A percentile compares a stretch with the other conserved stretches of the same genome.
These are phyloP conservation scores for Platyrinchus mystaceus DNA, from an alignment of 2,797 vertebrate species.

Conservation along the genomic window DNA sequence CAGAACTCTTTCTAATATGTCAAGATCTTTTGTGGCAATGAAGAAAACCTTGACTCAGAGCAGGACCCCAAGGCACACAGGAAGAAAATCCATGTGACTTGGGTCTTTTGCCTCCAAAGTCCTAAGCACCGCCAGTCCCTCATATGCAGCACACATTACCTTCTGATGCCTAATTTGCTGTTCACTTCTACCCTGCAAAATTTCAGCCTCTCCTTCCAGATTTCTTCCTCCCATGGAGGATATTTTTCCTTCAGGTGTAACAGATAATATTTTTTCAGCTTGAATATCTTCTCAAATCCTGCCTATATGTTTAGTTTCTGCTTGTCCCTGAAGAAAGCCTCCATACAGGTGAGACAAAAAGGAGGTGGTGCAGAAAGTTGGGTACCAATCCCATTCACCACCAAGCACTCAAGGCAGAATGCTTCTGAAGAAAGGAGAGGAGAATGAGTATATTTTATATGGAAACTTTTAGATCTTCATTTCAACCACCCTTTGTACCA, in stretches of 20 bases:
- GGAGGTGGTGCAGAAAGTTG: background rate
- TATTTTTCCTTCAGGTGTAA: background rate
- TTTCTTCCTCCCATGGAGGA: background rate
- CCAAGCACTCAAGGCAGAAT: background rate
- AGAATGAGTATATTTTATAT: background rate
- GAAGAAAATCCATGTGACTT: background rate
- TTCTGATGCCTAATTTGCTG: background rate
- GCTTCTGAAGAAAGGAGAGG: background rate
- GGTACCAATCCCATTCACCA: background rate
- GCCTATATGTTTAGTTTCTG: background rate
- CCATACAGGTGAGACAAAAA: background rate
- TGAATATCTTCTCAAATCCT: background rate
- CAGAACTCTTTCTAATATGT: conserved; percentile 33
- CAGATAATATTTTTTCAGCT: conserved; percentile 13
- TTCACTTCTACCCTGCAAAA: background rate
- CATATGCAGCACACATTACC: rapidly evolving
- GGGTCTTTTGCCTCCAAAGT: background rate
- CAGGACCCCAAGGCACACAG: background rate
- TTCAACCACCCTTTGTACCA: background rate
- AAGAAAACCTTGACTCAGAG: background rate
- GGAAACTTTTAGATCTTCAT: background rate
- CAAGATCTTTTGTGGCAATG: conserved; percentile 25
- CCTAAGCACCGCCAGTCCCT: background rate
- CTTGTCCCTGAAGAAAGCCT: background rate
- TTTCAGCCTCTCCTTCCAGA: background rate